Evolutionary conservation across 2,888 invertebrate species (phyloP), one percentile per base, ranked within the genome.

Genomic region (Flexamia atlantica): DNA sequence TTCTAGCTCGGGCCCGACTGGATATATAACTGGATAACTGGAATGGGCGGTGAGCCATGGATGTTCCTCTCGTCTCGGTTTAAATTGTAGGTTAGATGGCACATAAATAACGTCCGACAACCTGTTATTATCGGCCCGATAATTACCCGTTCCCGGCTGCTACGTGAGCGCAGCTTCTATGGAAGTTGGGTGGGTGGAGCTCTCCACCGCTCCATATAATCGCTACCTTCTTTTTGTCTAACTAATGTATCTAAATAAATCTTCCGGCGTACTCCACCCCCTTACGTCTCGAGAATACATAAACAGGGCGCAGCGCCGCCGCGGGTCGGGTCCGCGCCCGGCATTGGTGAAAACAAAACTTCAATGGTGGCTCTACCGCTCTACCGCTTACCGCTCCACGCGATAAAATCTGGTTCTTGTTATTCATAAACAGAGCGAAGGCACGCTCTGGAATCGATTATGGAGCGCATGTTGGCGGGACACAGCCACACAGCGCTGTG

Each of bases 111-210:
- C 80, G 70, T 30, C 40, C 36, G 70, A 50, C 50, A 81, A 79
- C 70, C 68, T 83, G 68, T 83, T 83, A 83, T 83, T 83, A 83
- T 64, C 80, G 68, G 81, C 50, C 80, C 70, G 83, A 81, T 83
- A 83, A 83, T 83, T 83, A 80, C 83, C 83, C 79, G 42, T 36
- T 42, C 10, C 57, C 83, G 79, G 72, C 60, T 64, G 79, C 84
- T 80, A 83, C 84, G 80, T 84, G 85, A 83, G 60, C 14, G 36
- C 82, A 82, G 85, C 85, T 85, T 85, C 85, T 85, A 85, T 85
- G 85, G 85, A 85, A 85, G 85, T 85, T 76, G 70, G 82, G 85
- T 85, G 85, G 83, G 81, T 85, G 85, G 85, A 80, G 72, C 81
- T 23, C 53, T 68, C 83, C 80, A 50, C 80, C 30, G 50, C 46